Evolutionary conservation across 2,888 invertebrate species (phyloP).

Genomic region (Diarsia rubi): DNA sequence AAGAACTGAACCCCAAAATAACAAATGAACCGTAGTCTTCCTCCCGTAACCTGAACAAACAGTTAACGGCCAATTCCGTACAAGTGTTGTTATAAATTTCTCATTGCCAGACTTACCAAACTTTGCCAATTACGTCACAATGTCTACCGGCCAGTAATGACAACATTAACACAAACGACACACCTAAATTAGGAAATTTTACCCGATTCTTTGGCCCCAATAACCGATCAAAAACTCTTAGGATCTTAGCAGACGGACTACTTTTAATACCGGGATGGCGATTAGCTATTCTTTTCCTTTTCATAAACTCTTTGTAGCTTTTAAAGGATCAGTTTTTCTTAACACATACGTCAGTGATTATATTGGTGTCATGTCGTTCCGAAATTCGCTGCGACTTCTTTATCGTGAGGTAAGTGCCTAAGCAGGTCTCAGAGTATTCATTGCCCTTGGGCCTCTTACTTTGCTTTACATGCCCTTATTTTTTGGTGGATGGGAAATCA

Average conservation of each 20-base stretch:
- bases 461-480: too few species aligned
- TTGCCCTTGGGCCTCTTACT: too few species aligned
- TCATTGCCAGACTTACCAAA: constrained; percentile 65
- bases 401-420: too few species aligned
- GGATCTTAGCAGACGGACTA: neutral
- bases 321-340: too few species aligned
- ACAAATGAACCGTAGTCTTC: constrained; percentile 27
- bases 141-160: constrained; percentile 74
- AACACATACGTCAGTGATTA: too few species aligned
- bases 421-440: too few species aligned
- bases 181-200: constrained; percentile 79
- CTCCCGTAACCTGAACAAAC: constrained; percentile 38
- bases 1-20: constrained; percentile 9
- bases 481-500: too few species aligned
- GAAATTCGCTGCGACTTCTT: too few species aligned
- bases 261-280: neutral
- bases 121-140: constrained; percentile 63
- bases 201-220: constrained; percentile 75
- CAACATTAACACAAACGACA: constrained; percentile 81
- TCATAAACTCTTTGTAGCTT: neutral
- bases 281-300: neutral
- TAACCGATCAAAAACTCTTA: constrained; percentile 77
- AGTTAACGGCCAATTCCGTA: constrained; percentile 58
- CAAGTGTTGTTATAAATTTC: constrained; percentile 64
- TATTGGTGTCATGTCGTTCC: too few species aligned